phyloP scores from a whole-genome alignment of 2,888 invertebrate species.

The Philopedon plagiatum region DNA sequence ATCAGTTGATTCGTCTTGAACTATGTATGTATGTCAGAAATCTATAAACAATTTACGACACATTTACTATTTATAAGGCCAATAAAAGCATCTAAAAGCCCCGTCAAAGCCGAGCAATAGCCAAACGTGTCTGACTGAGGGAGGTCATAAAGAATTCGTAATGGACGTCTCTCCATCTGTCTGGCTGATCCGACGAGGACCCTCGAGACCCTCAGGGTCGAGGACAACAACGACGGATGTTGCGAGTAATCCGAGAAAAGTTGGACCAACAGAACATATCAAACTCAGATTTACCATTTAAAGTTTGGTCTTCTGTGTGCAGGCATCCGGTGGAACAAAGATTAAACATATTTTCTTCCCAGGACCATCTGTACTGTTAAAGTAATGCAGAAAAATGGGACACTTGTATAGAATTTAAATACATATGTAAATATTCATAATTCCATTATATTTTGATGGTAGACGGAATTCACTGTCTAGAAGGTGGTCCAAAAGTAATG shows the following conservation, averaged over 20 bases:
- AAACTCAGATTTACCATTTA: not conserved
- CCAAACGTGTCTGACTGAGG: conserved; percentile 57
- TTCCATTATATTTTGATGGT: no score
- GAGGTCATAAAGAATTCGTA: conserved; percentile 67
- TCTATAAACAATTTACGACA: conserved; percentile 29
- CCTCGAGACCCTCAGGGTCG: conserved; percentile 14
- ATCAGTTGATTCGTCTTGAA: no score
- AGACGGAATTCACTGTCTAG: no score
- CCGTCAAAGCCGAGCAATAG: conserved; percentile 15
- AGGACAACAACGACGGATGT: conserved; percentile 5
- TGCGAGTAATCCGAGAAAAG: not conserved
- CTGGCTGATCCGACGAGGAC: conserved; percentile 23
- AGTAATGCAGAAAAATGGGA: no score
- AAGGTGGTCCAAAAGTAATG: no score
- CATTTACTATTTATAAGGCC: conserved; percentile 28
- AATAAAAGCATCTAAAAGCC: conserved; percentile 15
- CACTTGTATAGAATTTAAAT: no score
- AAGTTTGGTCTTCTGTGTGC: no score
- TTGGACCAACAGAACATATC: not conserved
- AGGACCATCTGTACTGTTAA: no score
- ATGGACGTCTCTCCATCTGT: conserved; percentile 59
- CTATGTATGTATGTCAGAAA: no score
- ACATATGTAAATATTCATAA: no score
- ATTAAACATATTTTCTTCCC: no score
- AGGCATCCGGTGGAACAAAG: no score